These are phyloP conservation scores for Lagria hirta DNA, from an alignment of 2,888 invertebrate genomes.

Conservation along the genomic window DNA sequence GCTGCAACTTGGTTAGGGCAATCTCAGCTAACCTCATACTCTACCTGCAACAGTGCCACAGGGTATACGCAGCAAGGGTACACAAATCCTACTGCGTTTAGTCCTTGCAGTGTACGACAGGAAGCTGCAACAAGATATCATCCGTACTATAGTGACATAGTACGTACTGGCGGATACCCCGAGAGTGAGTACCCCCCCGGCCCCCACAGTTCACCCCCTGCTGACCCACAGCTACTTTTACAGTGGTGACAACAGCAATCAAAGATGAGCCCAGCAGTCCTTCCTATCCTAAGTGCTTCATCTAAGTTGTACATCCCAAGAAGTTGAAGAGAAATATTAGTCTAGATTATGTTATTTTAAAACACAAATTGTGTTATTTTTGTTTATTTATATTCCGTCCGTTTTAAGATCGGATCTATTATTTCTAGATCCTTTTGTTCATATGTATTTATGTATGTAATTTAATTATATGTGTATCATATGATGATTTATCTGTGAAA, in stretches of 20 bases:
- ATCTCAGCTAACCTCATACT: conserved; percentile 40
- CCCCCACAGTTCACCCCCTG: conserved; percentile 47
- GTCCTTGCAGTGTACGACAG: conserved; percentile 58
- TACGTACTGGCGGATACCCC: no score
- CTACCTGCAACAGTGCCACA: conserved; percentile 41
- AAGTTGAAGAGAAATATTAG: no score
- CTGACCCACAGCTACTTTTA: conserved; percentile 49
- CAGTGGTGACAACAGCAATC: conserved; percentile 49
- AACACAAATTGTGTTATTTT: conserved; percentile 20
- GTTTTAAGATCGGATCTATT: conserved; percentile 28
- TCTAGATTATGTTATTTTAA: background rate
- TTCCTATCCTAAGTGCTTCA: conserved; percentile 38
- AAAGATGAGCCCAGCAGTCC: conserved; percentile 40
- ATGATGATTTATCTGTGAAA: conserved; percentile 22
- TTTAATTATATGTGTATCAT: conserved; percentile 35
- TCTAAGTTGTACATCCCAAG: conserved; percentile 28
- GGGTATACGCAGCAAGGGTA: conserved; percentile 47
- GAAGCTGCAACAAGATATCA: conserved; percentile 51
- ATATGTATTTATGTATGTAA: conserved; percentile 50
- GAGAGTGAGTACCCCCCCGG: conserved; percentile 50
- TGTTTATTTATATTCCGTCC: conserved; percentile 49
- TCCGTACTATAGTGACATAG: no score
- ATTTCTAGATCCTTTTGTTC: conserved; percentile 38
- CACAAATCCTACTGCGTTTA: conserved; percentile 55
- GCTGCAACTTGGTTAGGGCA: conserved; percentile 46